phyloP scores from a whole-genome alignment of 2,888 invertebrate species.

The Agapostemon virescens region DNA sequence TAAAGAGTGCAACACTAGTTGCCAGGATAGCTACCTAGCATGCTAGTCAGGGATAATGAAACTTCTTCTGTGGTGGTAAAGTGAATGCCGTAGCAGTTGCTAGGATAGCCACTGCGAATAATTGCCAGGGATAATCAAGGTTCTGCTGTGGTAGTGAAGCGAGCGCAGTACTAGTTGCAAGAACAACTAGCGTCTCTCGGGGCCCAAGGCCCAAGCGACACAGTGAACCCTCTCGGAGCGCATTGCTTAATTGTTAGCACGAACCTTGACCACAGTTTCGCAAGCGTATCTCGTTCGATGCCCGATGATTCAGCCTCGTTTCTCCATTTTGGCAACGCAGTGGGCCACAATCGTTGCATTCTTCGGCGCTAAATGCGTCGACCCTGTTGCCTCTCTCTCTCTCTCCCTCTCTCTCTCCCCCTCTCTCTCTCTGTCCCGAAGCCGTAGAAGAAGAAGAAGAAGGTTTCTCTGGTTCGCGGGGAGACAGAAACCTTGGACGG shows the following conservation, averaged over 20 bases:
- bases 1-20: no score
- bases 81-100: no score
- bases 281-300: constrained; percentile 39
- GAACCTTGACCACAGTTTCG: constrained; percentile 46
- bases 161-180: not conserved
- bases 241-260: not conserved
- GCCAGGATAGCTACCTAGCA: no score
- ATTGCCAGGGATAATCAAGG: no score
- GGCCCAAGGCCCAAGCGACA: not conserved
- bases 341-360: constrained; percentile 53
- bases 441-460: constrained; percentile 33
- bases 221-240: not conserved
- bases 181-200: not conserved
- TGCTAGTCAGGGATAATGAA: no score
- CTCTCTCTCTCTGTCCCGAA: not conserved
- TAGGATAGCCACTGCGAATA: no score
- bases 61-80: no score
- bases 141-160: no score
- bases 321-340: constrained; percentile 50
- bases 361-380: constrained; percentile 51
- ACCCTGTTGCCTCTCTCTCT: constrained; percentile 9
- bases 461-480: constrained; percentile 32
- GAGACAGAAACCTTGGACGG: constrained; percentile 51
- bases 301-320: constrained; percentile 63
- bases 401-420: not conserved